Base-by-base conservation (phyloP, 2,888 invertebrate species). In the Chrysina gloriosa region DNA sequence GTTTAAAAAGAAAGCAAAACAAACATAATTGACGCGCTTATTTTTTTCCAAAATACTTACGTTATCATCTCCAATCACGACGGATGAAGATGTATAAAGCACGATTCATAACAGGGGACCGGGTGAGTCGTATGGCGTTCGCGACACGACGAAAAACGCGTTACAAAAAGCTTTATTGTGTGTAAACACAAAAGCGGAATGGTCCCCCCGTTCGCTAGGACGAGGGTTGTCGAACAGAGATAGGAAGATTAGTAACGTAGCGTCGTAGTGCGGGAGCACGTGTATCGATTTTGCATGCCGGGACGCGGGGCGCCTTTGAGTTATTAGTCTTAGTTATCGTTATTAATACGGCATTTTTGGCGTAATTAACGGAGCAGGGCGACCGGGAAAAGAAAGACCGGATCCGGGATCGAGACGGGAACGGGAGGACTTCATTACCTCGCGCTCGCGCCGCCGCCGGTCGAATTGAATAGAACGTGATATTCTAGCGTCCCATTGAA, bases 261-360 rank as follows among this genome's bases (percentile, higher is more conserved):
- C 34, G 34, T 34, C 34, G n/a, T n/a, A n/a, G n/a, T n/a, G n/a
- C n/a, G 21, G 19, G 16, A 39, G 25, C 58, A 21, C 39, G 14
- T 39, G 58, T 58, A 58, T 58, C 39, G 58, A 58, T 58, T 58
- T 39, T 25, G 39, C 14, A 58, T 39, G n/a, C n/a, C n/a, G 19
- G 16, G 27, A 23, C 14, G 14, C 2, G 29, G 50, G 21, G 25
- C 48, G 56, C 72, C 73, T 73, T 73, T 73, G 73, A 72, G 67
- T 73, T 72, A 73, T 73, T 73, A 73, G 69, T 67, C 71, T 70
- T 70, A 71, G 72, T 73, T 73, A 72, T 71, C 70, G 72, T 71
- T 70, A 73, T 73, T 73, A 68, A 71, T 67, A 67, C 69, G 39
- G 68, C 58, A 71, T 71, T 73, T 73, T 73, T 73, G 70, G 58